These are phyloP conservation scores for Pterois miles DNA, from an alignment of 2,797 vertebrate genomes.

Conservation along the genomic window DNA sequence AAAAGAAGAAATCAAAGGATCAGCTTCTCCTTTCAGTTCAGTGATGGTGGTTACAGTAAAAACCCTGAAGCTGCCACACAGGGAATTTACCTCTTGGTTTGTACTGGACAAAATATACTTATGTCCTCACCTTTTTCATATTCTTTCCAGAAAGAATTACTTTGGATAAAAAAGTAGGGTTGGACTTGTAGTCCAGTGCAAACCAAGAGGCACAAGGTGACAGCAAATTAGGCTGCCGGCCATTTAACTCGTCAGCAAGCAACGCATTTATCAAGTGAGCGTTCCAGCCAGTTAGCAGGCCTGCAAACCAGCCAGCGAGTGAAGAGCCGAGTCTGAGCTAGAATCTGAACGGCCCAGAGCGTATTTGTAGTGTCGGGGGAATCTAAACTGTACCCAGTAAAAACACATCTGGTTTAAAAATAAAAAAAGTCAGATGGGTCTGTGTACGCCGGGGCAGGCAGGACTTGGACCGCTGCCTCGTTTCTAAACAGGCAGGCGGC, in stretches of 20 bases:
- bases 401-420: constrained; percentile 84
- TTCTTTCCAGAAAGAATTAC: neutral
- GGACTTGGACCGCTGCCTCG: constrained; percentile 56
- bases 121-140: neutral
- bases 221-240: neutral
- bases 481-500: constrained; percentile 53
- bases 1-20: neutral
- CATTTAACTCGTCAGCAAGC: neutral
- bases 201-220: constrained; percentile 2
- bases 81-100: neutral
- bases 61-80: neutral
- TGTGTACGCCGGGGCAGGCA: constrained; percentile 21
- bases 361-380: constrained; percentile 73
- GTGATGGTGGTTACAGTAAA: neutral
- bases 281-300: constrained; percentile 9
- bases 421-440: constrained; percentile 65
- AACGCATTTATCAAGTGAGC: constrained; percentile 6
- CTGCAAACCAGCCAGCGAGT: neutral
- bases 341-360: constrained; percentile 57
- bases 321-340: constrained; percentile 38
- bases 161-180: neutral
- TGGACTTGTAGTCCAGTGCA: neutral
- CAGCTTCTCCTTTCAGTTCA: neutral
- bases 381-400: constrained; percentile 80
- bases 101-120: neutral